Evolutionary conservation across 2,888 invertebrate species (phyloP).

Genomic region (Ormia ochracea): DNA sequence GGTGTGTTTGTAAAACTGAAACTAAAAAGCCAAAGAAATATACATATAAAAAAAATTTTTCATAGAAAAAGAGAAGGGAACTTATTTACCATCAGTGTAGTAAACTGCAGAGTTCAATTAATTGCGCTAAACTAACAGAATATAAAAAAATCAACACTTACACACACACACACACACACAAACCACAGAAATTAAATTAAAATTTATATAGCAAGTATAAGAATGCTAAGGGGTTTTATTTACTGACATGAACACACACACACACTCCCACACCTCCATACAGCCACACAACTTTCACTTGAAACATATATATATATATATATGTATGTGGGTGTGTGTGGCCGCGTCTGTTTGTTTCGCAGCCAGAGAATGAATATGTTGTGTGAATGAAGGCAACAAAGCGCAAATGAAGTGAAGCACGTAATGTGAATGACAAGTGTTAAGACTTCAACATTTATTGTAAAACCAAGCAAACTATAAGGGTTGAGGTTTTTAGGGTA

Average conservation of each 20-base stretch:
- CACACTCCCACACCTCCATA: too few relatives aligned
- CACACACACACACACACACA: conserved; percentile 59
- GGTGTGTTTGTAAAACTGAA: conserved; percentile 25
- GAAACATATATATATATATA: background rate
- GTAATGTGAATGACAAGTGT: conserved; percentile 65
- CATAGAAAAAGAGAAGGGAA: conserved; percentile 22
- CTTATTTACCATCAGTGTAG: conserved; percentile 70
- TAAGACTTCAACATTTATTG: conserved; percentile 62
- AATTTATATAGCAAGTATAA: conserved; percentile 64
- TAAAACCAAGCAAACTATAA: conserved; percentile 50
- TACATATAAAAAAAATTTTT: background rate
- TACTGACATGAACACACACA: conserved; percentile 12
- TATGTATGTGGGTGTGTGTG: background rate
- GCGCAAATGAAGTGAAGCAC: conserved; percentile 62
- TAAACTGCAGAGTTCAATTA: conserved; percentile 73
- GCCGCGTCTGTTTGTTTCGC: conserved; percentile 7
- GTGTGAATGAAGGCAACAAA: conserved; percentile 55
- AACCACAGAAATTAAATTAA: conserved; percentile 75
- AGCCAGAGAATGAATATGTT: conserved; percentile 17
- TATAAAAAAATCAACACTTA: conserved; percentile 43
- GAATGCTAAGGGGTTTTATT: conserved; percentile 33
- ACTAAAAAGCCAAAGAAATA: conserved; percentile 15
- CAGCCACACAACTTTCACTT: too few relatives aligned
- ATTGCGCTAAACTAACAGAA: conserved; percentile 68
- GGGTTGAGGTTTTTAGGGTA: conserved; percentile 51